A percentile compares a stretch with the other conserved stretches of the same genome.
These are phyloP conservation scores for Nothoprocta pentlandii DNA, from an alignment of 2,113 vertebrate genomes.

Conservation along the genomic window DNA sequence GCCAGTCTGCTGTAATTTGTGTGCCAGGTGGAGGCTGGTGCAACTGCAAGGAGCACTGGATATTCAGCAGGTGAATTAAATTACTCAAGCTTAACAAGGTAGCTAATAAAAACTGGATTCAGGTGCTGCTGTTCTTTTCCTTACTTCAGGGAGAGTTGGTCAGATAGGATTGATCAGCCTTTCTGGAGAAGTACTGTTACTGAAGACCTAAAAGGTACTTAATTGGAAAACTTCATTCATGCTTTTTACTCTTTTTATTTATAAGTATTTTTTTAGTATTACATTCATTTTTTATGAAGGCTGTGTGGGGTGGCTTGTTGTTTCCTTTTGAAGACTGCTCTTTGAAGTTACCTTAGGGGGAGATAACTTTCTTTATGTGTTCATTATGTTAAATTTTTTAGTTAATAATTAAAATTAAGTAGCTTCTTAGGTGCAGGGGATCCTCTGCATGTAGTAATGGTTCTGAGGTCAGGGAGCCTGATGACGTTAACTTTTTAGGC, in stretches of 20 bases:
- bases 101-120: not conserved
- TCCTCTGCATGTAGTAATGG: rapidly evolving
- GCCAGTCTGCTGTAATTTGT: not conserved
- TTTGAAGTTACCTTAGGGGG: not conserved
- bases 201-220: not conserved
- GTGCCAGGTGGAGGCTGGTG: not conserved
- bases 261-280: not conserved
- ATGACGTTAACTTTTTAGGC: not conserved
- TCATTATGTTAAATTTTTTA: not conserved
- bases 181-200: not conserved
- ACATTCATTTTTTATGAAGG: rapidly evolving
- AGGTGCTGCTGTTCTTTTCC: rapidly evolving
- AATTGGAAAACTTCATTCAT: not conserved
- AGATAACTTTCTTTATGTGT: not conserved
- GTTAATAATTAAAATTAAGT: not conserved
- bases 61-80: not conserved
- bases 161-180: rapidly evolving
- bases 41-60: not conserved
- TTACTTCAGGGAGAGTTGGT: not conserved
- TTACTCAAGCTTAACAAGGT: not conserved
- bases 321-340: not conserved
- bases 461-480: not conserved
- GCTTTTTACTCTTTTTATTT: not conserved
- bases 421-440: not conserved
- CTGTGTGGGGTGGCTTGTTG: not conserved